Evolutionary conservation across 2,113 vertebrate species (phyloP).

Genomic region (Cheilinus undulatus): DNA sequence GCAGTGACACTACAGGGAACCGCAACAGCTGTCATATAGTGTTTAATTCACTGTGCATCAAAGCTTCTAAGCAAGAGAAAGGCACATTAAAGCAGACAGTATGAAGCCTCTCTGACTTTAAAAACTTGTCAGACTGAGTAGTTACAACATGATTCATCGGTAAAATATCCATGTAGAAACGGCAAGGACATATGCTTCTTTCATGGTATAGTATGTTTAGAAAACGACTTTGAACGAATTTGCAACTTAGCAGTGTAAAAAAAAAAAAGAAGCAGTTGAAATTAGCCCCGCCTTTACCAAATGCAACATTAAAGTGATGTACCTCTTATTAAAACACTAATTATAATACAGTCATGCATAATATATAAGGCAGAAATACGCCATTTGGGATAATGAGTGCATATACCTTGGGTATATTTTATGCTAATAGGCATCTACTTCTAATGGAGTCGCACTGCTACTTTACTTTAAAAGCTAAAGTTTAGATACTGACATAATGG

Average conservation of each 20-base stretch:
- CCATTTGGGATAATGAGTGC: background rate
- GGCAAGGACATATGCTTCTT: background rate
- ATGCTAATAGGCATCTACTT: too few relatives aligned
- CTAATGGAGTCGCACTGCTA: too few relatives aligned
- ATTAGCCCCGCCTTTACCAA: background rate
- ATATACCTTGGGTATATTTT: background rate
- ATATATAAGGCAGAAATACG: background rate
- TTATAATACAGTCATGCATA: background rate
- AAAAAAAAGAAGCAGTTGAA: background rate
- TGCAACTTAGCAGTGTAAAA: background rate
- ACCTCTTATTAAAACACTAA: background rate
- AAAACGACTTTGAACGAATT: slow-evolving; percentile 20
- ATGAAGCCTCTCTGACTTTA: slow-evolving; percentile 29
- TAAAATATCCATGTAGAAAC: background rate
- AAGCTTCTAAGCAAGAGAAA: slow-evolving; percentile 6
- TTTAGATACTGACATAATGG: background rate
- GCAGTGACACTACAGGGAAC: slow-evolving; percentile 17
- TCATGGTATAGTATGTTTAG: background rate
- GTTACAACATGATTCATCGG: background rate
- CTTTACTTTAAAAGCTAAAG: background rate
- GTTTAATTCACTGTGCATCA: slow-evolving; percentile 23
- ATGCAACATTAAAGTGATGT: background rate
- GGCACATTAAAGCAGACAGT: slow-evolving; percentile 19
- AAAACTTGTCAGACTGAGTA: slow-evolving; percentile 5
- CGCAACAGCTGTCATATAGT: slow-evolving; percentile 26